Evolutionary conservation across 2,888 invertebrate genomes (phyloP), one percentile per base, ranked within the genome.

Genomic region (Colostygia pectinataria): DNA sequence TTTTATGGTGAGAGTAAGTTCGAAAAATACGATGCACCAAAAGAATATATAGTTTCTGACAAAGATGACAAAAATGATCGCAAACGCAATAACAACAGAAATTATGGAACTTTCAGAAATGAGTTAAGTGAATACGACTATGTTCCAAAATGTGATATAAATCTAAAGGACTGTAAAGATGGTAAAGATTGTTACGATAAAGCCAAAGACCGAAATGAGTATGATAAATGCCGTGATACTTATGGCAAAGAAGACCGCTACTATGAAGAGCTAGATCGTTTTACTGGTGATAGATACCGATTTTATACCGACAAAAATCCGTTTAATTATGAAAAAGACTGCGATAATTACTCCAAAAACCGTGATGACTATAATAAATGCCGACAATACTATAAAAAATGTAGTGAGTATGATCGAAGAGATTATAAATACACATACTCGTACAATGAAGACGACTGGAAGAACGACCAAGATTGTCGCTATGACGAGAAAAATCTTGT

Each of bases 131-230:
- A 50, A 12, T 50, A 50, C 13, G 44, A 50, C 23, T 50, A 44
- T 10, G 14, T 27, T 4, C 10, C 25, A 13, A 50, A 44, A 10
- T 50, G 50, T 50, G 40, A 50, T 50, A n/a, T 12, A 7, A 18
- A 36, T 2, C 9, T 18, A 10, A 50, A 50, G 12, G 36, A 44
- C 2, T 50, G 50, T 25, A 31, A 31, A 12, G 50, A 50, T 27
- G 50, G 50, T 25, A 43, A 33, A 12, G 50, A 40, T 31, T 50
- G 50, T 36, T 50, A 50, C 15, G 50, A 50, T 27, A 44, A 50
- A n/a, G 29, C 50, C 3, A 44, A 25, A 1, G 44, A 44, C 8
- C 39, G 36, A 10, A 2, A 9, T 4, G 13, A 25, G 8, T 50
- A 50, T 40, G 50, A 50, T 7, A 40, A 5, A 20, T 50, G 50